A percentile compares a stretch with the other conserved stretches of the same genome.
These are phyloP conservation scores for Rhodinocichla rosea DNA, from an alignment of 2,113 vertebrate genomes.

Conservation along the genomic window DNA sequence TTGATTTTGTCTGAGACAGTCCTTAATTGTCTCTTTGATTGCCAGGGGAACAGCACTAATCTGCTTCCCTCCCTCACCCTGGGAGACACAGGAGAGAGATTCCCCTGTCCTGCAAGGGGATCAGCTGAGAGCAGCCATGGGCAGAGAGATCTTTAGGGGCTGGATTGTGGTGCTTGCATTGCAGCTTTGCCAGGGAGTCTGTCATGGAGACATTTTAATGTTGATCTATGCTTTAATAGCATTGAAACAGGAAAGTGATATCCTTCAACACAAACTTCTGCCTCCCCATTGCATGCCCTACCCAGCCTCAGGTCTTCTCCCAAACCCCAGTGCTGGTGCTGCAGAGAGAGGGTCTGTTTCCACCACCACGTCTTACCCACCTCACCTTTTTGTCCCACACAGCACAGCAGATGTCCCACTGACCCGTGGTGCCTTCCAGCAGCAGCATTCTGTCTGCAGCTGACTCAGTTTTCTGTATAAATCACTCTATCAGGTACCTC, in stretches of 20 bases:
- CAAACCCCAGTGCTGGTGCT: not conserved
- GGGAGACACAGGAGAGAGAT: not conserved
- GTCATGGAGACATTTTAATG: not conserved
- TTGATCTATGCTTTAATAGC: not conserved
- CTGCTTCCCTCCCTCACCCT: not conserved
- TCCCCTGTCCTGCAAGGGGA: not conserved
- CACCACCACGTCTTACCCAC: rapidly evolving
- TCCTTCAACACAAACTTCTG: not conserved
- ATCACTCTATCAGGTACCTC: not conserved
- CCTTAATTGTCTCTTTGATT: not conserved
- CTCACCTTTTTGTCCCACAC: not conserved
- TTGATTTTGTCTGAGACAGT: not conserved
- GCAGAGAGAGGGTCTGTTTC: not conserved
- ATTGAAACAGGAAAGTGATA: not conserved
- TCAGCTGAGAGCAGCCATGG: not conserved
- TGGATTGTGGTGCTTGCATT: not conserved
- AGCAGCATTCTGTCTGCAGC: not conserved
- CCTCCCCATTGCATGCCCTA: rapidly evolving
- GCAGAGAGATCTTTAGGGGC: not conserved
- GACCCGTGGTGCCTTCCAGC: rapidly evolving
- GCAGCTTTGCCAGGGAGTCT: not conserved
- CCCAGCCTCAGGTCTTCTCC: not conserved
- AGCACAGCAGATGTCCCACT: not conserved
- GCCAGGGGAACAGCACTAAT: not conserved
- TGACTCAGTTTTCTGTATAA: not conserved